Conservation (phyloP, 1,140 invertebrate genomes). For the Drosophila tsacasi region DNA sequence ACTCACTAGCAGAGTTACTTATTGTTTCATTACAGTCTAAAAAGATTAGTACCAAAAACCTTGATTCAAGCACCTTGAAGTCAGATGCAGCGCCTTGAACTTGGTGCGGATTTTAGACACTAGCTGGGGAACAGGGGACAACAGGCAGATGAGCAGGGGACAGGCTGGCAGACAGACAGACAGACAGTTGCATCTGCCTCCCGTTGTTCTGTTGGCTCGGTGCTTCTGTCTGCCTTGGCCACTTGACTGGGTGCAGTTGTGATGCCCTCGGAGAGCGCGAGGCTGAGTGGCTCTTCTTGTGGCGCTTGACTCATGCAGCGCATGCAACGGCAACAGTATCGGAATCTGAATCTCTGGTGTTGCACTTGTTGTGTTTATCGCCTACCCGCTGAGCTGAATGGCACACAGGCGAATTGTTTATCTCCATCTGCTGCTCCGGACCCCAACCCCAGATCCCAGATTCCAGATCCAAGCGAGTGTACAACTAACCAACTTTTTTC, state of each 20-base stretch:
- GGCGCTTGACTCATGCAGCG: constrained; percentile 81
- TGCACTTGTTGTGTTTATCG: constrained; percentile 49
- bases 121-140: background rate
- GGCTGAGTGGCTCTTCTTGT: constrained; percentile 51
- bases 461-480: background rate
- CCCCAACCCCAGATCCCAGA: background rate
- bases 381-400: constrained; percentile 51
- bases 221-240: constrained; percentile 37
- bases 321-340: constrained; percentile 14
- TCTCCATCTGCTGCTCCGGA: background rate
- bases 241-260: constrained; percentile 37
- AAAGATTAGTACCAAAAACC: background rate
- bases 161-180: constrained; percentile 4
- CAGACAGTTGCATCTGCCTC: constrained; percentile 51
- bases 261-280: constrained; percentile 12
- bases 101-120: constrained; percentile 3
- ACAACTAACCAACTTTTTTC: constrained; percentile 25
- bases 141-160: constrained; percentile 1
- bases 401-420: constrained; percentile 1
- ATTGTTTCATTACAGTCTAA: background rate
- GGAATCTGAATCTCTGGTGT: constrained; percentile 1
- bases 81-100: constrained; percentile 36
- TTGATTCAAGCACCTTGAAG: background rate
- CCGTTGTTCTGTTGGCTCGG: constrained; percentile 39
- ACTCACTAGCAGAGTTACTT: background rate